Evolutionary conservation across 2,797 vertebrate species (phyloP).

Genomic region (Hippoglossus hippoglossus): DNA sequence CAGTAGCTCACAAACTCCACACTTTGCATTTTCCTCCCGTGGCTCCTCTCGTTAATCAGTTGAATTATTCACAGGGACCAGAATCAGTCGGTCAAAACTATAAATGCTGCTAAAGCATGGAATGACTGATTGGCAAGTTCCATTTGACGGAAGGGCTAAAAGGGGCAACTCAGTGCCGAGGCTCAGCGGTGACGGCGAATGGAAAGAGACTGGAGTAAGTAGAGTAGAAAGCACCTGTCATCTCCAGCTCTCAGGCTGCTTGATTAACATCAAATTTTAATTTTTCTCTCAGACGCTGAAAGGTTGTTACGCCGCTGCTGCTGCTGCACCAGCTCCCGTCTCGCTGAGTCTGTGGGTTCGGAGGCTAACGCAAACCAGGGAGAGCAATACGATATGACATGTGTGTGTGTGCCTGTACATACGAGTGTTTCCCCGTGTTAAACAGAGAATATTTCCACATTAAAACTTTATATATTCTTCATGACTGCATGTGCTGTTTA

Average conservation of each 20-base stretch:
- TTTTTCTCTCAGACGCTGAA: slow-evolving; percentile 92
- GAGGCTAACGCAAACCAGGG: slow-evolving; percentile 46
- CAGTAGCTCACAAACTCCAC: slow-evolving; percentile 40
- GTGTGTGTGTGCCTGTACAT: background rate
- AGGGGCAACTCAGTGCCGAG: slow-evolving; percentile 61
- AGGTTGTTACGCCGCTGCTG: slow-evolving; percentile 77
- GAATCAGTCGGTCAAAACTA: slow-evolving; percentile 65
- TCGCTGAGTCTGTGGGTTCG: slow-evolving; percentile 52
- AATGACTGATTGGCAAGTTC: slow-evolving; percentile 74
- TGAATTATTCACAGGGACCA: slow-evolving; percentile 67
- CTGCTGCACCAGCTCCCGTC: slow-evolving; percentile 48
- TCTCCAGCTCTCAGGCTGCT: slow-evolving; percentile 91
- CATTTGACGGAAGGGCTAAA: slow-evolving; percentile 67
- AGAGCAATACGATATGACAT: slow-evolving; percentile 46
- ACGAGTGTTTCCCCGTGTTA: slow-evolving; percentile 20
- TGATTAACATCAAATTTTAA: slow-evolving; percentile 99
- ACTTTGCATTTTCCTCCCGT: slow-evolving; percentile 52
- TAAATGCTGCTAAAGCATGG: slow-evolving; percentile 71
- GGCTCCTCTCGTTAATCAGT: slow-evolving; percentile 52
- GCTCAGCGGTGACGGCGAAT: slow-evolving; percentile 90
- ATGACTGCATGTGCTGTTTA: slow-evolving; percentile 47
- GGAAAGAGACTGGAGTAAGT: slow-evolving; percentile 96
- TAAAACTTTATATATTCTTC: slow-evolving; percentile 50
- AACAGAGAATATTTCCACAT: slow-evolving; percentile 18
- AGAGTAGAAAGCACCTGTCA: slow-evolving; percentile 99